Conservation (phyloP, 1,140 invertebrate species). For the Cecropterus lyciades region DNA sequence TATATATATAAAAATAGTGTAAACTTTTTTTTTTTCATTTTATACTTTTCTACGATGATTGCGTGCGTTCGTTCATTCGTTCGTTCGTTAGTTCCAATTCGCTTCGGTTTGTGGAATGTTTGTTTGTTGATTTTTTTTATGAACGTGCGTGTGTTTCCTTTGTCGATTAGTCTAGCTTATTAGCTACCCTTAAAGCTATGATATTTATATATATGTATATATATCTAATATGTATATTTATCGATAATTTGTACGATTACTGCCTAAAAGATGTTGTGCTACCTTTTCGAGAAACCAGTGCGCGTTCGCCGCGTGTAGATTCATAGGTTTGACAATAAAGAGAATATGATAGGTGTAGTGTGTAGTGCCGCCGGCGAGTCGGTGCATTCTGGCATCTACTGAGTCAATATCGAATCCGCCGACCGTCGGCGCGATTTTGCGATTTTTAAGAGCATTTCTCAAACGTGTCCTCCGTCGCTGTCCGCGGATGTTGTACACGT, state of each 20-base stretch:
- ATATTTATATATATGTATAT: constrained; percentile 27
- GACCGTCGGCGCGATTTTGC: constrained; percentile 5
- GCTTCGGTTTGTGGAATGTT: constrained; percentile 21
- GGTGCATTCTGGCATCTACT: constrained; percentile 4
- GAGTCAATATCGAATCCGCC: constrained; percentile 14
- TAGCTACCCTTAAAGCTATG: constrained; percentile 4
- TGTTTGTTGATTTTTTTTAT: constrained; percentile 7
- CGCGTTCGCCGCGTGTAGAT: constrained; percentile 42
- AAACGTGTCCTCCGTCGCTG: background rate
- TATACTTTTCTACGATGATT: constrained; percentile 31
- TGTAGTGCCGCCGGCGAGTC: constrained; percentile 14
- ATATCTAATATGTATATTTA: constrained; percentile 29
- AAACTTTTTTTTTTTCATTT: constrained; percentile 13
- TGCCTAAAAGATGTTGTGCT: constrained; percentile 53
- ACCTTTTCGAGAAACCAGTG: constrained; percentile 28
- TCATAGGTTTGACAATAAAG: constrained; percentile 53
- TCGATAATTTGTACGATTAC: constrained; percentile 52
- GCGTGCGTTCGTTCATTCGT: constrained; percentile 9
- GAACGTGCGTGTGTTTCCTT: constrained; percentile 18
- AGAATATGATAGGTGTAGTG: constrained; percentile 22
- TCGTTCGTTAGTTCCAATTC: constrained; percentile 23
- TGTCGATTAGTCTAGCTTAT: constrained; percentile 6
- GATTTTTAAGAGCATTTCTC: constrained; percentile 5
- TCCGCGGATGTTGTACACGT: background rate
- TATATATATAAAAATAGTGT: constrained; percentile 11